Percentiles rank a stretch among this genome's conserved stretches.
These are phyloP conservation scores for Anolis sagrei DNA, from an alignment of 2,113 vertebrate species.

Conservation along the genomic window DNA sequence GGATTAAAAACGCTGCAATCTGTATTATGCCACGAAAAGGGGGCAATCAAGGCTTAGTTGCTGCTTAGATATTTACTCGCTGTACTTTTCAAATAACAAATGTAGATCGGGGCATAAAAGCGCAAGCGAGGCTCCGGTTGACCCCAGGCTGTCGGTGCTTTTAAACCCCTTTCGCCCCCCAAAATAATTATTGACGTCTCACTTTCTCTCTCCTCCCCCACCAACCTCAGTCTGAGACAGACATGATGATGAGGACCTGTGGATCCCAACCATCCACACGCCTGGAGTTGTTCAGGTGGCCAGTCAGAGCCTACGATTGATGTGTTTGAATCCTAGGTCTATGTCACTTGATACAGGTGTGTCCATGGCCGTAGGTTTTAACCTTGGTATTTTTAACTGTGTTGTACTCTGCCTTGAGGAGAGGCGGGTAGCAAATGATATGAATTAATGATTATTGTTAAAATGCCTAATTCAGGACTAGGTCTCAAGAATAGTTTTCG, in stretches of 20 bases:
- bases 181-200: not conserved
- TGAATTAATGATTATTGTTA: too few species aligned
- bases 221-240: not conserved
- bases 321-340: too few species aligned
- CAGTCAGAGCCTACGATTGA: too few species aligned
- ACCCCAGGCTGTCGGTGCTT: slow-evolving; percentile 2
- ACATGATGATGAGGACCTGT: not conserved
- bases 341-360: too few species aligned
- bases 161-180: not conserved
- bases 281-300: too few species aligned
- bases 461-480: too few species aligned
- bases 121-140: slow-evolving; percentile 22
- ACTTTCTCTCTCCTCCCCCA: not conserved
- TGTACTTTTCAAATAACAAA: not conserved
- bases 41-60: slow-evolving; percentile 22
- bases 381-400: too few species aligned
- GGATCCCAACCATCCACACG: too few species aligned
- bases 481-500: too few species aligned
- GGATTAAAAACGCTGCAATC: not conserved
- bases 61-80: slow-evolving; percentile 24
- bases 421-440: too few species aligned
- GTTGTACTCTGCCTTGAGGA: too few species aligned
- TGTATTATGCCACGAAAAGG: slow-evolving; percentile 19
- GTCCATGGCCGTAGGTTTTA: too few species aligned
- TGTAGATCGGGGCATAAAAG: not conserved